Evolutionary conservation across 2,113 vertebrate genomes (phyloP).

Genomic region (Melanotaenia duboulayi): DNA sequence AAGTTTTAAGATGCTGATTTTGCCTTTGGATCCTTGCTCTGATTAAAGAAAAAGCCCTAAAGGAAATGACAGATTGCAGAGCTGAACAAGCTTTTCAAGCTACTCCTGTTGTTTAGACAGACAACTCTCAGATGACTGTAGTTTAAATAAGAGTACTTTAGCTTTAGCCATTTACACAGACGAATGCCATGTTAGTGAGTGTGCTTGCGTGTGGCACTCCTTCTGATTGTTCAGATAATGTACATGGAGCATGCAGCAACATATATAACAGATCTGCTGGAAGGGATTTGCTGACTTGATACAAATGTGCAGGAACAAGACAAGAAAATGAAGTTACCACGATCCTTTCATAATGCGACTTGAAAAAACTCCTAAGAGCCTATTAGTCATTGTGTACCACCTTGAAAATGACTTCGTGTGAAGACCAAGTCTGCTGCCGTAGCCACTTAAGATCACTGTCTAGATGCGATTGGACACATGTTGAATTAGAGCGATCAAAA

Average conservation of each 20-base stretch:
- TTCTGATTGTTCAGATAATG: conserved; percentile 50
- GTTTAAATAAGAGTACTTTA: conserved; percentile 58
- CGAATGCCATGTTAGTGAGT: conserved; percentile 37
- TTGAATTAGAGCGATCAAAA: conserved; percentile 67
- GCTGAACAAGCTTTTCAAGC: conserved; percentile 59
- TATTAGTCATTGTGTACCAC: conserved; percentile 4
- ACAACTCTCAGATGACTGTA: conserved; percentile 15
- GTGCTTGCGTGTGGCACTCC: conserved; percentile 45
- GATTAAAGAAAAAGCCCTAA: conserved; percentile 7
- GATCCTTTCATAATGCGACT: neutral
- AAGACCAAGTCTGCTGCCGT: conserved; percentile 42
- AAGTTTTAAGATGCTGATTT: conserved; percentile 37
- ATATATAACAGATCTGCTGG: conserved; percentile 4
- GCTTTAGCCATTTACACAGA: conserved; percentile 45
- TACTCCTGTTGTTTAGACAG: conserved; percentile 41
- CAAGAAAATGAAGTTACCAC: conserved; percentile 11
- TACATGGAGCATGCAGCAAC: conserved; percentile 17
- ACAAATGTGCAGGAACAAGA: neutral
- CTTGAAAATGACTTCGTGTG: conserved; percentile 21
- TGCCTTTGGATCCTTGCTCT: conserved; percentile 23
- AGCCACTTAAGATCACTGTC: conserved; percentile 33
- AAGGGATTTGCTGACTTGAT: conserved; percentile 12
- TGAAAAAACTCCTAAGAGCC: conserved; percentile 3
- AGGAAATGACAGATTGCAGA: conserved; percentile 28
- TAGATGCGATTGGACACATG: conserved; percentile 56